A percentile compares a stretch with the other conserved stretches of the same genome.
phyloP scores from a whole-genome alignment of 2,797 vertebrate genomes.

The Danio aesculapii region DNA sequence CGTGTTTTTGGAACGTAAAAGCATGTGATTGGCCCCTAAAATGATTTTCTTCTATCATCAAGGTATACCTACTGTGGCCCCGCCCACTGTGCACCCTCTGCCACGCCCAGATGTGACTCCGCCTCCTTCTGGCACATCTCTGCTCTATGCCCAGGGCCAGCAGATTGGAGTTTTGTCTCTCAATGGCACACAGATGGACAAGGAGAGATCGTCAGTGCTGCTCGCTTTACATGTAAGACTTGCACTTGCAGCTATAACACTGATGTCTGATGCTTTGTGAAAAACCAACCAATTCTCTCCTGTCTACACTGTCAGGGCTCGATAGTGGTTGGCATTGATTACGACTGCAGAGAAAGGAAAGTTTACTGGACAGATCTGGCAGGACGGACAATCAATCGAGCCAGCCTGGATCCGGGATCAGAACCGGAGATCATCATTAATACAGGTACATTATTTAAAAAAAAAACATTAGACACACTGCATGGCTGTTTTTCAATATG shows the following conservation, averaged over 20 bases:
- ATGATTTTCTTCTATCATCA: constrained; percentile 16
- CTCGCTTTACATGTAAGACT: constrained; percentile 89
- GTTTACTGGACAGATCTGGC: constrained; percentile 97
- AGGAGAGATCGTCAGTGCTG: constrained; percentile 83
- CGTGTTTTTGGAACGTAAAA: too few relatives aligned
- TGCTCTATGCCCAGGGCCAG: constrained; percentile 96
- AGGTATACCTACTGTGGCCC: constrained; percentile 90
- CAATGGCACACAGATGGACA: constrained; percentile 86
- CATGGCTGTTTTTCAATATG: too few relatives aligned
- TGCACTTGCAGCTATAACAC: neutral
- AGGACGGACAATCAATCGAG: constrained; percentile 89
- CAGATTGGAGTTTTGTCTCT: constrained; percentile 93
- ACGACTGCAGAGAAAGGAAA: constrained; percentile 89
- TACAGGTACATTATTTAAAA: constrained; percentile 76
- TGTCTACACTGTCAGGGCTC: constrained; percentile 83
- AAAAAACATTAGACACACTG: too few relatives aligned
- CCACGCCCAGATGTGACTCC: constrained; percentile 86
- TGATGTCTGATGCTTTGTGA: neutral
- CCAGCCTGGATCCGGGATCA: constrained; percentile 82
- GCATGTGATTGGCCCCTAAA: neutral
- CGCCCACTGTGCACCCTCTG: constrained; percentile 79
- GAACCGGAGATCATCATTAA: constrained; percentile 89
- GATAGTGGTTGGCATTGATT: constrained; percentile 93
- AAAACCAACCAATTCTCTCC: neutral
- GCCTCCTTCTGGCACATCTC: constrained; percentile 79